Evolutionary conservation across 2,888 invertebrate genomes (phyloP), one percentile per base, ranked within the genome.

Genomic region (Tubulanus polymorphus): DNA sequence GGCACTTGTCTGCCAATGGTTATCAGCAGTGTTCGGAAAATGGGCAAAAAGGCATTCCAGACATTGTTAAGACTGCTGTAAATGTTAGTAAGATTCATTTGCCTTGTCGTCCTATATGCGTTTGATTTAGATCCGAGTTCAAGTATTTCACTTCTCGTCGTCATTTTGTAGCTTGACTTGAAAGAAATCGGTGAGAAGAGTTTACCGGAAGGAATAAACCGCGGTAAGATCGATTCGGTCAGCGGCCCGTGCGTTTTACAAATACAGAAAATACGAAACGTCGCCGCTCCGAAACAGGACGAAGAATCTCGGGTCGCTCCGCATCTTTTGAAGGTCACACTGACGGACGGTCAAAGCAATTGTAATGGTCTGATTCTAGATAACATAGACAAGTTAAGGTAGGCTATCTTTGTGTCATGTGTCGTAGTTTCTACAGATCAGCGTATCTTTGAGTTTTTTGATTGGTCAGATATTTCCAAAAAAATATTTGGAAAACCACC

Each of bases 261-360:
- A 83, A 86, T 94, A 67, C 88, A 89, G 75, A 91, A 91, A 80
- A 83, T 93, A 49, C 85, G 91, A 15, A 93, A 94, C 81, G 86
- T 93, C 47, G 85, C 92, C 12, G 91, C 92, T 29, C 93, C 94
- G 3, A 94, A 93, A 81, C 87, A 87, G 15, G 91, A 92, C 76
- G 92, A 93, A 78, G 90, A 91, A 62, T 57, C 75, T 0, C 72
- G 74, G 49, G 58, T 63, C 15, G 90, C 91, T 12, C 92, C 93
- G 6, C 85, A 91, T 23, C 87, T 94, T 84, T 80, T 93, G 54
- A 91, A 90, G 73, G 74, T 94, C 27, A 88, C 87, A 1, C 79
- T 94, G 59, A 91, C 90, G 18, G 94, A 94, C 81, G 93, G 94
- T 1, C 87, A 88, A 72, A 84, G 85, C 37, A 85, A 85, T 64